A percentile compares a stretch with the other conserved stretches of the same genome.
Conservation (phyloP, 2,797 vertebrate species). For the Rhinophrynus dorsalis region DNA sequence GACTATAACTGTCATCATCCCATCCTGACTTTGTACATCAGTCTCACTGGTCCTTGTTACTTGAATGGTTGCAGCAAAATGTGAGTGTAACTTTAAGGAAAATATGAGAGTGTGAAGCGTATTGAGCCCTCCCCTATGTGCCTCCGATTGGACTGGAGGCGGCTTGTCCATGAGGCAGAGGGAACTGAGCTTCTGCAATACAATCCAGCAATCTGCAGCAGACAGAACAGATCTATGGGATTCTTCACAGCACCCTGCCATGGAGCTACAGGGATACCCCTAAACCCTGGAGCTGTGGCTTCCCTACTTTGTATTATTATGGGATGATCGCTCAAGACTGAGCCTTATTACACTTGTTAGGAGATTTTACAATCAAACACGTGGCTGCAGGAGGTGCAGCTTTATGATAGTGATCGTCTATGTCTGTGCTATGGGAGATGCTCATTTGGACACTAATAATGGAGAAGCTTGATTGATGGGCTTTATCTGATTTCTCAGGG, state of each 20-base stretch:
- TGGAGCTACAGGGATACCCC: background rate
- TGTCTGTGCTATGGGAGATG: slow-evolving; percentile 25
- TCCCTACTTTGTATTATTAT: background rate
- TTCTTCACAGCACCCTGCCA: background rate
- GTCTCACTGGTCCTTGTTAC: background rate
- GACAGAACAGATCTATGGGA: background rate
- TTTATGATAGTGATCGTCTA: background rate
- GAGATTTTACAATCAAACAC: slow-evolving; percentile 25
- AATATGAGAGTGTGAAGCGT: slow-evolving; percentile 20
- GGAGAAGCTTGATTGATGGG: background rate
- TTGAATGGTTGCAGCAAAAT: slow-evolving; percentile 23
- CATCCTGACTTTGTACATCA: no score
- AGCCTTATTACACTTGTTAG: background rate
- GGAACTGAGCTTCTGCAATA: slow-evolving; percentile 19
- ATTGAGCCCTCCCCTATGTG: slow-evolving; percentile 31
- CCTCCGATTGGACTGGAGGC: slow-evolving; percentile 38
- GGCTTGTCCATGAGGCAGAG: slow-evolving; percentile 31
- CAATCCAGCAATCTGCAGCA: slow-evolving; percentile 32
- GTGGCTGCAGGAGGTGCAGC: slow-evolving; percentile 26
- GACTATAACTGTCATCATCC: no score
- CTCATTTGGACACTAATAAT: background rate
- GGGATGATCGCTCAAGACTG: background rate
- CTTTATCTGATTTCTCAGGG: slow-evolving; percentile 12
- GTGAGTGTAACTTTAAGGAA: slow-evolving; percentile 42
- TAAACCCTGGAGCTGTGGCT: background rate